A percentile compares a stretch with the other conserved stretches of the same genome.
Evolutionary conservation across 2,888 invertebrate species (phyloP).

Genomic region (Cremastobaeus sp.): DNA sequence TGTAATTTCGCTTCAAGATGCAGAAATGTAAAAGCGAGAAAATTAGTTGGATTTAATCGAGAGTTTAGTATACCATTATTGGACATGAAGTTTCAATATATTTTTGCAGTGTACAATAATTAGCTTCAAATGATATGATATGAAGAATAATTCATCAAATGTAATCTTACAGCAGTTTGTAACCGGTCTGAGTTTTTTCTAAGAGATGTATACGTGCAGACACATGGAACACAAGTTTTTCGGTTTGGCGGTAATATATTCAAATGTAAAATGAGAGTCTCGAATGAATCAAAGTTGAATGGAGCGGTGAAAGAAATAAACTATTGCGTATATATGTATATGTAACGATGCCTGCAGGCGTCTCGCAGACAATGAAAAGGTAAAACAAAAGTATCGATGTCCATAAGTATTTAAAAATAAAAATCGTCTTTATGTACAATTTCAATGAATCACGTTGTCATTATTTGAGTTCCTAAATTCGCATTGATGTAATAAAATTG

Average conservation of each 20-base stretch:
- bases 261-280: slow-evolving; percentile 49
- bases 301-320: slow-evolving; percentile 52
- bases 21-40: too few species aligned
- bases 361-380: slow-evolving; percentile 63
- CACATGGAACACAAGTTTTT: too few species aligned
- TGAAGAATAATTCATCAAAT: too few species aligned
- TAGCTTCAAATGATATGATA: slow-evolving; percentile 22
- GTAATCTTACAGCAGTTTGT: too few species aligned
- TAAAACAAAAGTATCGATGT: slow-evolving; percentile 73
- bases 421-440: slow-evolving; percentile 77
- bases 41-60: too few species aligned
- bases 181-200: too few species aligned
- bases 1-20: too few species aligned
- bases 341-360: slow-evolving; percentile 55
- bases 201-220: too few species aligned
- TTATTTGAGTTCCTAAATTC: slow-evolving; percentile 26
- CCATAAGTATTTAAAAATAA: slow-evolving; percentile 76
- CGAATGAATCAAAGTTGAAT: slow-evolving; percentile 55
- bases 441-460: slow-evolving; percentile 64
- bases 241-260: slow-evolving; percentile 31
- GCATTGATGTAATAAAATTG: too few species aligned
- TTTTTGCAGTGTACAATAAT: slow-evolving; percentile 46
- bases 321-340: slow-evolving; percentile 61
- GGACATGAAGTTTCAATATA: slow-evolving; percentile 26
- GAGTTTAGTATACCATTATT: too few species aligned